Base-by-base conservation (phyloP, 1,140 invertebrate species). In the Periplaneta americana region DNA sequence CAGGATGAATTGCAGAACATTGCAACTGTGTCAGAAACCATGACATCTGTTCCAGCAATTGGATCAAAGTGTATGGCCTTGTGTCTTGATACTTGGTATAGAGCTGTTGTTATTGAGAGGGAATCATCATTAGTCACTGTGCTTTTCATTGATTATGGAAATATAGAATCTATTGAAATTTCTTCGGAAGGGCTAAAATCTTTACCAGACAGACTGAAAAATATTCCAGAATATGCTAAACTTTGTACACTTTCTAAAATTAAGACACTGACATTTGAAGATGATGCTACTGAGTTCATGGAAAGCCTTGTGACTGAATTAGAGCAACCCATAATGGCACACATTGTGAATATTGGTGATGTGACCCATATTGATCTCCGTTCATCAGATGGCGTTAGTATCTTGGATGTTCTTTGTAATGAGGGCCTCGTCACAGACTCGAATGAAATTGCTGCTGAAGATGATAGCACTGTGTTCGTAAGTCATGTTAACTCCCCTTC, bases 61-160 rank as follows among this genome's bases (percentile, higher is more conserved):
- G 79, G 66, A 31, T 9, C 79, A 22, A 0, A n/a, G 39, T 80
- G 92, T 79, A 92, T 93, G 10, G 90, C 91, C 1, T 85, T 93
- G 1, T 96, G 95, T 86, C 88, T 93, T 39, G 95, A 95, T 0
- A 90, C 92, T 80, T 97, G 95, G 95, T 97, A 96, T 85, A 89
- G 96, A 83, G 95, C 95, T 1, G 91, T 93, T 84, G 92, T 96
- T n/a, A 89, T 95, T 2, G 94, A 95, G 83, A 89, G 91, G 0
- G 92, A 93, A 82, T 89, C 90, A 17, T 93, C 93, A 78, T 92
- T 94, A 33, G 94, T 92, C 17, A 94, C 94, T 1, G 92, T 97
- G 0, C 90, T 92, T 34, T 97, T 96, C 85, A 92, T 97, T 6
- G 96, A 98, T 86, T 96, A 93, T 85, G 96, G 96, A 11, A 95